A percentile compares a stretch with the other conserved stretches of the same genome.
Evolutionary conservation across 2,113 vertebrate genomes (phyloP).

Genomic region (Catagonus wagneri): DNA sequence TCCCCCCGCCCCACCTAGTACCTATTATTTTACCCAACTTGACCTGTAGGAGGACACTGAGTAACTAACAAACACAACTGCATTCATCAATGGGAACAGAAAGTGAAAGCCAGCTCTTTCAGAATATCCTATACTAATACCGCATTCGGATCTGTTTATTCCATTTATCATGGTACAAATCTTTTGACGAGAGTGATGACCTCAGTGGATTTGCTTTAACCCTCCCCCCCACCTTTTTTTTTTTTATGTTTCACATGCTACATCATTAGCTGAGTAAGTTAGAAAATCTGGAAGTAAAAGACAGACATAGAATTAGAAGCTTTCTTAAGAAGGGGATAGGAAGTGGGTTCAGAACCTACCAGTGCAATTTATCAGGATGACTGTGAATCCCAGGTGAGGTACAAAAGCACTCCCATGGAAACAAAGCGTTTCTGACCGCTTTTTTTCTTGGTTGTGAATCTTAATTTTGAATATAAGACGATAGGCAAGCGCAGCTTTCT

Average conservation of each 20-base stretch:
- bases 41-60: conserved; percentile 79
- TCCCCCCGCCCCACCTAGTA: conserved; percentile 43
- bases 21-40: conserved; percentile 71
- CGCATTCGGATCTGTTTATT: conserved; percentile 77
- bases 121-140: conserved; percentile 83
- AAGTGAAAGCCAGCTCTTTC: conserved; percentile 81
- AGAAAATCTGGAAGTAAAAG: conserved; percentile 84
- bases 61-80: conserved; percentile 73
- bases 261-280: conserved; percentile 79
- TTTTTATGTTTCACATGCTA: conserved; percentile 72
- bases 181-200: conserved; percentile 88
- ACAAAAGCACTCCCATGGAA: conserved; percentile 71
- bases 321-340: conserved; percentile 79
- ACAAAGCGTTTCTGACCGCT: conserved; percentile 81
- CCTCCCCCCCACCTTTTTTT: conserved; percentile 82
- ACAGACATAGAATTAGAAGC: conserved; percentile 85
- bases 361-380: conserved; percentile 77
- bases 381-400: conserved; percentile 76
- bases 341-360: conserved; percentile 69
- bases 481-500: conserved; percentile 86
- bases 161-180: conserved; percentile 82
- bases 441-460: conserved; percentile 86
- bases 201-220: conserved; percentile 87
- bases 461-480: conserved; percentile 84
- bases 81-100: conserved; percentile 77